Base-by-base conservation (phyloP, 2,888 invertebrate genomes). In the Andrena flavipes region DNA sequence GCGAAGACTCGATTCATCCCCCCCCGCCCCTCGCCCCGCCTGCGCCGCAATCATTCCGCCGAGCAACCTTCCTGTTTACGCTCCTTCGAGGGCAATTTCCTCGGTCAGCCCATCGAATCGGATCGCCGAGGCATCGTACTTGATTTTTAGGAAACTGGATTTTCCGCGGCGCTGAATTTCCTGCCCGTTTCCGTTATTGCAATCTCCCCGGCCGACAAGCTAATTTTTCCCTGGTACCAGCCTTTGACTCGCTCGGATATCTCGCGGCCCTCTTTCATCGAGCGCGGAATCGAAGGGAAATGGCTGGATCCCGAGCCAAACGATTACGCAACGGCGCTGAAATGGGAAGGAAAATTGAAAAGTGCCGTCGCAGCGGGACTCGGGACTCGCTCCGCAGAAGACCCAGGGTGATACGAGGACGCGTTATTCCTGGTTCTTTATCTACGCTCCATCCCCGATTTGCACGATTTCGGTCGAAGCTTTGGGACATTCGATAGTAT, bases 1-100 rank as follows among this genome's bases (percentile, higher is more conserved):
- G 8, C 23, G 13, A 29, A 20, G 35, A 16, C 63, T 30, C 29
- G 6, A 35, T 23, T 7, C 54, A 6, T 23, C 51, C 33, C 10
- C n/a, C 64, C 5, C 0, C 26, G 6, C 7, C 26, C 10, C 42
- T 0, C 64, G 2, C 4, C 26, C 23, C 16, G 16, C 10, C 42
- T 0, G 0, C 13, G 42, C 42, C 42, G 42, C 42, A 42, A 16
- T 42, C 42, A 42, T 42, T 42, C 42, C 42, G 42, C 4, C 42
- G 1, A 42, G 16, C 42, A 48, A 64, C 26, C 35, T 60, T 73
- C 13, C 76, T 26, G 64, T 59, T 71, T 33, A 64, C 26, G 72
- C 59, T 49, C 33, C 33, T 3, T 3, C 54, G 26, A n/a, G 26
- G 29, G 13, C 59, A 64, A 71, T 72, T 64, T 64, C 64, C 49